phyloP scores from a whole-genome alignment of 2,113 vertebrate species.

The Caracal caracal region DNA sequence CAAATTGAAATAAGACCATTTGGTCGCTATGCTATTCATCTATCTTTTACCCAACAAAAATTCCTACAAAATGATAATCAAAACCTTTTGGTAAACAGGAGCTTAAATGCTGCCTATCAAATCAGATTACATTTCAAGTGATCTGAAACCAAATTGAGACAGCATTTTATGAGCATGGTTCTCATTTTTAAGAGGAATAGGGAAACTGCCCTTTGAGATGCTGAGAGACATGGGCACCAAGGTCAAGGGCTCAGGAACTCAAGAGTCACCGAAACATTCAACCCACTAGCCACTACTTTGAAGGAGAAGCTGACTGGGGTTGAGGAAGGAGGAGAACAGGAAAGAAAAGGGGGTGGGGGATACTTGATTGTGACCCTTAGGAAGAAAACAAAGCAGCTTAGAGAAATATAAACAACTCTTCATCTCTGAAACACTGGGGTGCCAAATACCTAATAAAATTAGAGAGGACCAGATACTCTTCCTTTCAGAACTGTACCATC shows the following conservation, averaged over 20 bases:
- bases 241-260: background rate
- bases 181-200: slow-evolving; percentile 8
- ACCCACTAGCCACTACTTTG: background rate
- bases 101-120: slow-evolving; percentile 20
- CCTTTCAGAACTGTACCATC: background rate
- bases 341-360: no score
- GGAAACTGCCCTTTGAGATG: background rate
- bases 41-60: slow-evolving; percentile 59
- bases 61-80: slow-evolving; percentile 49
- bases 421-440: slow-evolving; percentile 14
- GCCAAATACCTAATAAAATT: slow-evolving; percentile 10
- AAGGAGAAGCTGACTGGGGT: background rate
- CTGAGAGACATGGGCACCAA: background rate
- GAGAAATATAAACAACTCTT: background rate
- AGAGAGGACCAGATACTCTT: background rate
- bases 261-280: background rate
- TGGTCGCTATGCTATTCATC: background rate
- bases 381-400: background rate
- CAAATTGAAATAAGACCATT: slow-evolving; percentile 10
- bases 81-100: slow-evolving; percentile 53
- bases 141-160: slow-evolving; percentile 43
- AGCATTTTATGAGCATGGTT: slow-evolving; percentile 13
- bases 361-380: background rate
- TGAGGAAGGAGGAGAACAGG: background rate
- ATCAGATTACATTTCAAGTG: slow-evolving; percentile 63